These are phyloP conservation scores for Erebia ligea DNA, from an alignment of 2,888 invertebrate genomes.

Conservation along the genomic window DNA sequence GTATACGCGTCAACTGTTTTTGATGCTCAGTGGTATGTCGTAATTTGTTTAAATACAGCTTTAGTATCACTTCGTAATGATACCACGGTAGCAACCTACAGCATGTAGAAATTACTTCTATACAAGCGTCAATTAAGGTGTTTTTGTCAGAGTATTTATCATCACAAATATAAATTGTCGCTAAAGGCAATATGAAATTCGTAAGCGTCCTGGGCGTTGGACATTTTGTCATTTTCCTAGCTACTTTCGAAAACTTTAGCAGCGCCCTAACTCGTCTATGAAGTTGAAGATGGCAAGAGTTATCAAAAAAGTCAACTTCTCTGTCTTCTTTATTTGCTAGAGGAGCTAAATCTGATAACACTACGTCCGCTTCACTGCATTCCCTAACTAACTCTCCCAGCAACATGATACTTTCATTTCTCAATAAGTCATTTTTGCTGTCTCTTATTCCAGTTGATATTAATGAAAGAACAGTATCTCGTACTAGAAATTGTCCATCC, in stretches of 20 bases:
- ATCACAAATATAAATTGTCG: constrained; percentile 90
- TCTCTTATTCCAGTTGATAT: constrained; percentile 89
- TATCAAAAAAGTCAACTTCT: constrained; percentile 97
- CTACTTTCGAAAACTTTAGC: constrained; percentile 87
- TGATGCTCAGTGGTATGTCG: constrained; percentile 89
- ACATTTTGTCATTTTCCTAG: constrained; percentile 83
- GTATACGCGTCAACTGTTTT: constrained; percentile 90
- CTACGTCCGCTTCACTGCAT: constrained; percentile 87
- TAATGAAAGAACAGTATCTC: constrained; percentile 88
- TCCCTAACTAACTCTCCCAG: constrained; percentile 90
- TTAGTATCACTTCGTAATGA: constrained; percentile 92
- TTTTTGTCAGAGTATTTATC: constrained; percentile 90
- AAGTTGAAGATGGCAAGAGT: constrained; percentile 93
- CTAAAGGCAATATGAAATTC: constrained; percentile 93
- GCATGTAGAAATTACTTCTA: constrained; percentile 90
- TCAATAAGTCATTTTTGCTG: constrained; percentile 86
- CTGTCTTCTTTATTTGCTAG: constrained; percentile 87
- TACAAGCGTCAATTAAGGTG: constrained; percentile 91
- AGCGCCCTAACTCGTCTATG: constrained; percentile 94
- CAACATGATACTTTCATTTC: constrained; percentile 91
- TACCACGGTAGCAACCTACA: constrained; percentile 94
- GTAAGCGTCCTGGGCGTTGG: constrained; percentile 89
- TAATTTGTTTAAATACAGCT: constrained; percentile 90
- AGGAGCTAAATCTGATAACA: constrained; percentile 87
- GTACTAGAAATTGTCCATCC: constrained; percentile 87